Evolutionary conservation across 1,140 invertebrate species (phyloP), one percentile per base, ranked within the genome.

Genomic region (Saccostrea echinata): DNA sequence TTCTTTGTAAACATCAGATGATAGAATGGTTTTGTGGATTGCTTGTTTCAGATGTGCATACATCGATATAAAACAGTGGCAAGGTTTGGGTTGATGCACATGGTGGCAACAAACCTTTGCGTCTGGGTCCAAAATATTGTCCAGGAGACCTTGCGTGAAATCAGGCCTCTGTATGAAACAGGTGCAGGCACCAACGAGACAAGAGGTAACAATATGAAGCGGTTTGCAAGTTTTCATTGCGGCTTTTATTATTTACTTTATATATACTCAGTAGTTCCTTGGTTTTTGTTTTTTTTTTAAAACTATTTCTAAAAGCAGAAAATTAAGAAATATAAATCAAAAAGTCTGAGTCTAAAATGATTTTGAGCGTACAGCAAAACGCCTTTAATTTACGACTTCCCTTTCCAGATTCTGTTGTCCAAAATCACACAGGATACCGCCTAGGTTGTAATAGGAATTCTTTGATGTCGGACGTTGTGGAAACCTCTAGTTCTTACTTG

Each of bases 1-100:
- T 43, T 43, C 6, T 43, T 43, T 43, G 43, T n/a, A n/a, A n/a
- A n/a, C n/a, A n/a, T n/a, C n/a, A 43, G 43, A 8, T 4, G 9
- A 6, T 43, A 6, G 6, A 43, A 3, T 43, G 6, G 9, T 43
- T 43, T 8, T 0, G 1, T 21, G 57, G 24, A 30, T 61, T 76
- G 12, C 0, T 13, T 76, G 68, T 33, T 88, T 52, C 88, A 94
- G 92, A 92, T 94, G 90, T 92, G 92, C 84, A 92, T 93, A 24
- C 90, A 94, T 55, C 90, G 89, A 30, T 92, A 92, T 96, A 99
- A 99, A 96, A 97, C 98, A 21, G 96, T 99, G 83, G 98, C 98
- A 33, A 96, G 98, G 88, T 98, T 99, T 94, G 98, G 98, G 30
- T 95, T 99, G 90, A 99, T 99, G 98, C 98, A 99, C 93, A 97